Evolutionary conservation across 2,888 invertebrate genomes (phyloP).

Genomic region (Schrankia costaestrigalis): DNA sequence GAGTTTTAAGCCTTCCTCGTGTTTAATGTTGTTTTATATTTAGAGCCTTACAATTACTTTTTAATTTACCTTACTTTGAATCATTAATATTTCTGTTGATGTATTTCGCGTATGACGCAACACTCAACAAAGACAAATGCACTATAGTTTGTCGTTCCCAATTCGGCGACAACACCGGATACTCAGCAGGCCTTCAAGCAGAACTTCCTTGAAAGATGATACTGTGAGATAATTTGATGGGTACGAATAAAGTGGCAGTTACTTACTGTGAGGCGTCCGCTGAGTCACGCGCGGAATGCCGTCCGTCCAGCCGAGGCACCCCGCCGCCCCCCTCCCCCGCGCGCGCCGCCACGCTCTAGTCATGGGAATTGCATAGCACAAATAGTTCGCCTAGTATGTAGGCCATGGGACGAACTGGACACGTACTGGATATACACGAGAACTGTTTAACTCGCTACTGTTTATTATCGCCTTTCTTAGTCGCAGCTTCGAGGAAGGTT

Average conservation of each 20-base stretch:
- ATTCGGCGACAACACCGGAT: conserved; percentile 2
- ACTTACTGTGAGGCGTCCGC: conserved; percentile 30
- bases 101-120: too few relatives aligned
- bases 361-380: conserved; percentile 37
- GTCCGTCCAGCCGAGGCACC: conserved; percentile 38
- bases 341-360: conserved; percentile 22
- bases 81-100: too few relatives aligned
- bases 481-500: too few relatives aligned
- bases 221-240: conserved; percentile 15
- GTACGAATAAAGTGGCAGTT: conserved; percentile 15
- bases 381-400: conserved; percentile 13
- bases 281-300: conserved; percentile 61
- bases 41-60: too few relatives aligned
- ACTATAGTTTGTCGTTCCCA: background rate
- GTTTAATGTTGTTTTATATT: too few relatives aligned
- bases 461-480: too few relatives aligned
- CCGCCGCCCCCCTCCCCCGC: conserved; percentile 17
- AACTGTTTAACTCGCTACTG: too few relatives aligned
- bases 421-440: too few relatives aligned
- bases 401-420: conserved; percentile 2
- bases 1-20: too few relatives aligned
- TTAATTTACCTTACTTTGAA: too few relatives aligned
- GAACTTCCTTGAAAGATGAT: conserved; percentile 24
- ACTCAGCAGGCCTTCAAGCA: conserved; percentile 10
- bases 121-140: background rate